Conservation (phyloP, 2,113 vertebrate species). For the Neogobius melanostomus region DNA sequence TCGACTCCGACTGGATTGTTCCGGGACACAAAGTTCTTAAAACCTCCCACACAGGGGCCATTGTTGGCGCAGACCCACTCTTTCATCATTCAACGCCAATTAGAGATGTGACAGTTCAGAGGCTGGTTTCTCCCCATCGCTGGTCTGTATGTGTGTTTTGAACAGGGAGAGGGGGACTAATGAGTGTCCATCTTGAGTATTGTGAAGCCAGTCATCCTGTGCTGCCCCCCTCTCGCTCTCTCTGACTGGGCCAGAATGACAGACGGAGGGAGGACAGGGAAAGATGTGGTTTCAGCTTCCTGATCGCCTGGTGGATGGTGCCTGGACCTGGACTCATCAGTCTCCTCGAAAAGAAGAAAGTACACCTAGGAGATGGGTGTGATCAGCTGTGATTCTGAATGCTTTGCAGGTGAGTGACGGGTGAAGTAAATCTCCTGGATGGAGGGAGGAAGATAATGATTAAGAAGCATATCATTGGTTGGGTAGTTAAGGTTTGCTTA, state of each 20-base stretch:
- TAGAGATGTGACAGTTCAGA: conserved; percentile 64
- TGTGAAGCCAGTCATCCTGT: conserved; percentile 7
- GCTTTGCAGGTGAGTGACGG: too few relatives aligned
- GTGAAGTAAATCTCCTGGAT: too few relatives aligned
- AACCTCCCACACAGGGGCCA: conserved; percentile 48
- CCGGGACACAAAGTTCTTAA: conserved; percentile 26
- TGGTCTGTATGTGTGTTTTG: background rate
- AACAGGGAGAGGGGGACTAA: conserved; percentile 32
- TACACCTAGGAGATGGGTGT: too few relatives aligned
- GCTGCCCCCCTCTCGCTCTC: conserved; percentile 13
- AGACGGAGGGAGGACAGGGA: background rate
- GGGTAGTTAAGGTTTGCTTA: too few relatives aligned
- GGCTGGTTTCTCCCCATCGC: conserved; percentile 35
- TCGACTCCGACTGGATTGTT: background rate
- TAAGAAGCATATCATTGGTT: too few relatives aligned
- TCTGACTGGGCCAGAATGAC: background rate
- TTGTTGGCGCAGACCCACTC: conserved; percentile 60
- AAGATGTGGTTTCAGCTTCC: too few relatives aligned
- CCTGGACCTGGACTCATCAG: too few relatives aligned
- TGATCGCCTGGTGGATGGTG: too few relatives aligned
- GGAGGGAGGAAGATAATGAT: too few relatives aligned
- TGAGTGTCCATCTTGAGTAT: conserved; percentile 41
- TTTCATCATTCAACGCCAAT: conserved; percentile 69
- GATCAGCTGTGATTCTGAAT: too few relatives aligned
- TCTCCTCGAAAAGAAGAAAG: too few relatives aligned